Evolutionary conservation across 2,888 invertebrate species (phyloP), one percentile per base, ranked within the genome.

Genomic region (Anthrax anthrax): DNA sequence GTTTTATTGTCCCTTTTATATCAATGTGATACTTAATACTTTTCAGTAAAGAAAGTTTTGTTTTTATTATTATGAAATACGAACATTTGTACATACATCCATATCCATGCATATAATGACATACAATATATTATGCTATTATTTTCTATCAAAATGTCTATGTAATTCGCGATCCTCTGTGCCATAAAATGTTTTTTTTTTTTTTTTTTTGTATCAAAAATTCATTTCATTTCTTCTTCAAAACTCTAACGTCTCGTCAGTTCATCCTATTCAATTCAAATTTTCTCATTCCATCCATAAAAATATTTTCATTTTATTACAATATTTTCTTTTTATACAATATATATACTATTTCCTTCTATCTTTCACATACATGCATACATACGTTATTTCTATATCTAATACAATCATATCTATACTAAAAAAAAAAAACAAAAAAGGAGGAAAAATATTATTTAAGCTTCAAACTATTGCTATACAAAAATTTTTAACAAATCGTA

Each of bases 401-500:
- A 49, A 44, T 46, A 44, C 44, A 46, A 41, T 41, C 46, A 37
- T 42, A 42, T 32, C 9, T 32, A 2, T 32, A 5, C 6, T n/a
- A n/a, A n/a, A n/a, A n/a, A n/a, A n/a, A n/a, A n/a, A n/a, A n/a
- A n/a, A n/a, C n/a, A n/a, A n/a, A n/a, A n/a, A n/a, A n/a, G n/a
- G n/a, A n/a, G n/a, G n/a, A n/a, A n/a, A n/a, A n/a, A n/a, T n/a
- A 32, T 32, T 32, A 32, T 32, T 9, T 32, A 13, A 36, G 38
- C 45, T 50, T 46, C 46, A 46, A 50, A 50, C 46, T 50, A 50
- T 48, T 46, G 41, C 48, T 50, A 50, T 46, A n/a, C n/a, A n/a
- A n/a, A n/a, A 50, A 50, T 50, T 50, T 50, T 50, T 48, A 50
- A 46, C 50, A 50, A 50, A 50, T 50, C 47, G 50, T 50, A 50